Percentiles rank a stretch among this genome's conserved stretches.
phyloP scores from a whole-genome alignment of 2,113 vertebrate species.

The Panthera leo region DNA sequence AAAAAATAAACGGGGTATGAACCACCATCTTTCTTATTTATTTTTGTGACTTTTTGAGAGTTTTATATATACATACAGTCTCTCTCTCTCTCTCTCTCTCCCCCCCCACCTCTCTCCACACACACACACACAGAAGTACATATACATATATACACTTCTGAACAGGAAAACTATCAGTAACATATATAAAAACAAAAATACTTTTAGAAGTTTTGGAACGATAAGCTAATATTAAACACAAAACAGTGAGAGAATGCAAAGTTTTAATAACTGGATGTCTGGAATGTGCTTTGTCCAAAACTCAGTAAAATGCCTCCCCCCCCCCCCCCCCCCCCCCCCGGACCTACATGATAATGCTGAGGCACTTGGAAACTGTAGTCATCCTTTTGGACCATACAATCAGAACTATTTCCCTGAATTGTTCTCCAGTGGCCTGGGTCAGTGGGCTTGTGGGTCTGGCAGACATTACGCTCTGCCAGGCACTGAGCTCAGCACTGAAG shows the following conservation, averaged over 20 bases:
- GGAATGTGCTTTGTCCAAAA: neutral
- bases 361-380: neutral
- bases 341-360: neutral
- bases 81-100: neutral
- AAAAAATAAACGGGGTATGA: neutral
- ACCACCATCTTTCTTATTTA: neutral
- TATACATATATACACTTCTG: neutral
- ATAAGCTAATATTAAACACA: neutral
- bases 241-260: neutral
- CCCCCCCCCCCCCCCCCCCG: neutral
- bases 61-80: neutral
- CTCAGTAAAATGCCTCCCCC: neutral
- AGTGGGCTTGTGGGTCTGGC: neutral
- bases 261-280: neutral
- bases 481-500: no score
- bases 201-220: neutral
- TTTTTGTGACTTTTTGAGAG: slow-evolving; percentile 1
- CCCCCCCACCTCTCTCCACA: no score
- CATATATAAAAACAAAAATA: neutral
- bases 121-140: neutral
- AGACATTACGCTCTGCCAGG: neutral
- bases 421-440: neutral
- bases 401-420: neutral
- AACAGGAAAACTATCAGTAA: neutral
- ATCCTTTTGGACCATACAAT: neutral